phyloP scores from a whole-genome alignment of 1,140 invertebrate species.

The Bombus sibiricus region DNA sequence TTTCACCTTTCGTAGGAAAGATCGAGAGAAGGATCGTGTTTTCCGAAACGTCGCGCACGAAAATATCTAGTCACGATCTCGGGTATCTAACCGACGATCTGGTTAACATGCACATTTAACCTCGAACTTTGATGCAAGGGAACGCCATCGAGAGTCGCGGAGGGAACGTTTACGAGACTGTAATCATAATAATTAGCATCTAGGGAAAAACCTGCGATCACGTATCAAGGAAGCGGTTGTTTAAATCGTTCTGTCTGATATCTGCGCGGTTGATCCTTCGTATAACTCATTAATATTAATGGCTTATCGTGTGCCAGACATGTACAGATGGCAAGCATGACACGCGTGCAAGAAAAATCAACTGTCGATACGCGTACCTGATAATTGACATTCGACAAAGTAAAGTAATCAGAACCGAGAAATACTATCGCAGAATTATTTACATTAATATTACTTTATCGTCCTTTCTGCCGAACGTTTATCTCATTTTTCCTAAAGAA shows the following conservation, averaged over 20 bases:
- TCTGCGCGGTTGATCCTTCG: background rate
- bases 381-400: conserved; percentile 4
- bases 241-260: background rate
- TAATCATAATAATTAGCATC: conserved; percentile 27
- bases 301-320: conserved; percentile 2
- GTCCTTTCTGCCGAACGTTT: background rate
- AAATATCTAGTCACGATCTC: background rate
- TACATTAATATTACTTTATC: conserved; percentile 26
- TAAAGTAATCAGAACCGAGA: background rate
- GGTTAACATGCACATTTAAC: background rate
- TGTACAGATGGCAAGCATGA: background rate
- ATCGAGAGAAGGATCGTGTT: background rate
- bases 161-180: conserved; percentile 15
- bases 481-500: background rate
- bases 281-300: conserved; percentile 28
- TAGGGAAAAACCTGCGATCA: background rate
- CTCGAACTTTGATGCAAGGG: background rate
- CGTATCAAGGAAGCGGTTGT: background rate
- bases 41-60: background rate
- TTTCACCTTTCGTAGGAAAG: too few species aligned
- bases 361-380: background rate
- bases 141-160: too few species aligned
- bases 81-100: background rate
- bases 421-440: background rate
- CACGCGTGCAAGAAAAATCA: conserved; percentile 4